Percentiles rank a stretch among this genome's conserved stretches.
Evolutionary conservation across 2,888 invertebrate genomes (phyloP).

Genomic region (Mimas tiliae): DNA sequence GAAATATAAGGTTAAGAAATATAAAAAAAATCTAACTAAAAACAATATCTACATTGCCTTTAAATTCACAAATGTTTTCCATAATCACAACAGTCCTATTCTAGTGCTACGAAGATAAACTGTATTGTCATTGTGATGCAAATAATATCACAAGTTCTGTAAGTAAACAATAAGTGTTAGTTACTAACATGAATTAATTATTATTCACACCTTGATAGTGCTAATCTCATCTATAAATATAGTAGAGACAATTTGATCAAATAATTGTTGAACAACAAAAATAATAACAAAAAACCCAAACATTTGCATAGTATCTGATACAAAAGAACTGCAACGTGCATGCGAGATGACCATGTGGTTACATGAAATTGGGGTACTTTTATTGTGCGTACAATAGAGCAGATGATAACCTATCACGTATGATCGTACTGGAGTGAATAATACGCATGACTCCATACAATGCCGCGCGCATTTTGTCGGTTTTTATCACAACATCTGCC

Average conservation of each 20-base stretch:
- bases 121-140: no score
- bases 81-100: no score
- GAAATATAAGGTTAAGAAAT: no score
- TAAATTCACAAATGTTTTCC: no score
- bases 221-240: not conserved
- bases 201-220: no score
- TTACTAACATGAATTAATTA: not conserved
- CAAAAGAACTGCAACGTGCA: slow-evolving; percentile 26
- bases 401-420: slow-evolving; percentile 65
- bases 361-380: slow-evolving; percentile 19
- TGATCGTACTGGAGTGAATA: slow-evolving; percentile 56
- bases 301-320: slow-evolving; percentile 16
- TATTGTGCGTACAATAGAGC: slow-evolving; percentile 34
- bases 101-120: no score
- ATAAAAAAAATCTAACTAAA: no score
- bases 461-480: slow-evolving; percentile 53
- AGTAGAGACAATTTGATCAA: not conserved
- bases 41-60: no score
- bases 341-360: slow-evolving; percentile 20
- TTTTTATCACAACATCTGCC: slow-evolving; percentile 70
- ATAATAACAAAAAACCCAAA: not conserved
- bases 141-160: not conserved
- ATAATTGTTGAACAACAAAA: not conserved
- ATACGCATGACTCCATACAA: slow-evolving; percentile 57
- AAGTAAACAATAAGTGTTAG: not conserved